Base-by-base conservation (phyloP, 2,797 vertebrate species). In the Cynodonichthys magdalenae region DNA sequence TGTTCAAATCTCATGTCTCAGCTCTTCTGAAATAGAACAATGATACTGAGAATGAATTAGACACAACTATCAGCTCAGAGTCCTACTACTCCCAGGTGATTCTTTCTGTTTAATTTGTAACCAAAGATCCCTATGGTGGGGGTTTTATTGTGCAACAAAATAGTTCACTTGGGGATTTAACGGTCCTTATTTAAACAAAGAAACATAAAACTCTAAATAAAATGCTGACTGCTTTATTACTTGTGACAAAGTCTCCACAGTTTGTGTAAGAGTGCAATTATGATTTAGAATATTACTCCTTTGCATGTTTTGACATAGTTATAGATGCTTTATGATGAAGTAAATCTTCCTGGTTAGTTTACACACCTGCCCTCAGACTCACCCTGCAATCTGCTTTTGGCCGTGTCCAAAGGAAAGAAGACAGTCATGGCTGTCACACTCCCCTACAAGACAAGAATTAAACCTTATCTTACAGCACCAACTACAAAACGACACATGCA, bases 381-480 rank as follows among this genome's bases (percentile, higher is more conserved):
- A 94, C 94, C 93, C 87, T 95, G 94, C 44, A 95, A 82, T 75
- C 94, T 86, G 81, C 93, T 93, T 74, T 94, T 93, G 20, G 94
- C 94, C 15, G 94, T 94, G 66, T 95, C 94, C 91, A 95, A 29
- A 51, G 94, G 94, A 41, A 92, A 95, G 79, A 95, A 94, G 59
- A 94, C 90, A 0, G 68, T 91, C 93, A 94, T 94, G 0, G 94
- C 94, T 8, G 92, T 93, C 76, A 85, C 87, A 51, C 94, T 94
- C 9, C 94, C 94, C 94, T 94, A 39, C 34, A 66, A 75, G 3
- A 52, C 66, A 75, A 11, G 11, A 39, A 39, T 39, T 4, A 39
- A 39, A 39, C 36, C 12, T 39, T 1, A 39, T 14, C 11, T 39
- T 39, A 39, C 36, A 39, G 3, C 11, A 8, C 31, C 31, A 34